A percentile compares a stretch with the other conserved stretches of the same genome.
phyloP scores from a whole-genome alignment of 2,888 invertebrate genomes.

The Scrobipalpa costella region DNA sequence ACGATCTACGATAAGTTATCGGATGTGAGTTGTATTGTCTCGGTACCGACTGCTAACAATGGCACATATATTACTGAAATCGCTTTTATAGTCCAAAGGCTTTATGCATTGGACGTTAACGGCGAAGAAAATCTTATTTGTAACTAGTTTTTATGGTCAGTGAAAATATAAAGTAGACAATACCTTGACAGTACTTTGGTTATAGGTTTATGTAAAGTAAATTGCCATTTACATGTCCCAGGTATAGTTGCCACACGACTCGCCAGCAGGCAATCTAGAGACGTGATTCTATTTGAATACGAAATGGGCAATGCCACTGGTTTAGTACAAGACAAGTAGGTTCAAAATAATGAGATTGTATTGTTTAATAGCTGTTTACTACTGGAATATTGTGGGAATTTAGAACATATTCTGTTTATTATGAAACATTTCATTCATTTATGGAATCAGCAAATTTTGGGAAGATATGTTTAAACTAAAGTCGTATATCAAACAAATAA shows the following conservation, averaged over 20 bases:
- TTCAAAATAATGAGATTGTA: no score
- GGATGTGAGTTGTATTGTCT: conserved; percentile 37
- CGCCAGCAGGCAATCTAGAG: background rate
- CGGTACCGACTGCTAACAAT: conserved; percentile 23
- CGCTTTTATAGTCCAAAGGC: conserved; percentile 2
- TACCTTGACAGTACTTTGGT: background rate
- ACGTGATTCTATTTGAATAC: background rate
- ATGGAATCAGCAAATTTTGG: no score
- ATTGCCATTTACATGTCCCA: background rate
- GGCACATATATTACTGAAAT: conserved; percentile 16
- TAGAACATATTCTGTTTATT: no score
- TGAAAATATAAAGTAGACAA: background rate
- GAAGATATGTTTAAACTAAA: no score
- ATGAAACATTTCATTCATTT: no score
- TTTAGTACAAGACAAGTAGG: background rate
- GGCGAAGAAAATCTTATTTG: conserved; percentile 13
- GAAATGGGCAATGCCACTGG: background rate
- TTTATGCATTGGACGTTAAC: conserved; percentile 16
- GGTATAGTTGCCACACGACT: conserved; percentile 4
- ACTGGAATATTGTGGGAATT: no score
- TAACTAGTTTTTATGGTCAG: background rate
- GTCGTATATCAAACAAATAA: no score
- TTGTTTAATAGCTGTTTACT: no score
- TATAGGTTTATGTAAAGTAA: background rate
- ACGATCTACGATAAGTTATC: conserved; percentile 60